Conservation (phyloP, 2,113 vertebrate species). For the Tragulus kanchil region DNA sequence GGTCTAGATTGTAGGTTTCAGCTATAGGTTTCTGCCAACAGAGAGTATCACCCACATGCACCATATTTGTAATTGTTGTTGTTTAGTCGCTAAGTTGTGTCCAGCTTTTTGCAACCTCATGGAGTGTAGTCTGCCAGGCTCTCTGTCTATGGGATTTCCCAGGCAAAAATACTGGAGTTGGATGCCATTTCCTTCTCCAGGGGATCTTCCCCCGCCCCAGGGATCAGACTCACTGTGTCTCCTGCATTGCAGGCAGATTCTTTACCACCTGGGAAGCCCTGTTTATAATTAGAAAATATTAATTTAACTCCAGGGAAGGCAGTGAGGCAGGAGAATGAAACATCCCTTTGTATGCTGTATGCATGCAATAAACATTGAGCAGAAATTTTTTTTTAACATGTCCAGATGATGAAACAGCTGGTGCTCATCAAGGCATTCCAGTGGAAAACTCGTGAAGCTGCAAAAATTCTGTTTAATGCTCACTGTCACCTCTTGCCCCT, state of each 20-base stretch:
- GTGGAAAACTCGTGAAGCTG: conserved; percentile 45
- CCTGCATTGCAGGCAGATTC: neutral
- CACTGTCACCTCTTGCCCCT: conserved; percentile 23
- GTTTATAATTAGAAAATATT: neutral
- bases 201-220: neutral
- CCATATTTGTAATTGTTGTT: neutral
- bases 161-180: neutral
- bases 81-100: neutral
- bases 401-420: conserved; percentile 57
- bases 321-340: neutral
- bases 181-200: neutral
- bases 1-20: neutral
- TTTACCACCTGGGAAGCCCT: neutral
- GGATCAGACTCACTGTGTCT: neutral
- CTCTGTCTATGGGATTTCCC: neutral
- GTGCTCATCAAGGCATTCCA: conserved; percentile 54
- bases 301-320: neutral
- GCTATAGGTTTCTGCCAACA: neutral
- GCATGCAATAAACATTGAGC: neutral
- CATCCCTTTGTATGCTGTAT: neutral
- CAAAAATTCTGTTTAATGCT: conserved; percentile 54
- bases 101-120: neutral
- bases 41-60: neutral
- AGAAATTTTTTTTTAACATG: neutral
- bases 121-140: neutral